Evolutionary conservation across 2,113 vertebrate genomes (phyloP).

Genomic region (human): GRCh38 chr4:63858001-63858500

Average conservation of each 20-base stretch:
- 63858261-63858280: background rate
- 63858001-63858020: too few species aligned
- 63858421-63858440: background rate
- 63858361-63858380: background rate
- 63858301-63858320: too few species aligned
- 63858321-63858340: too few species aligned
- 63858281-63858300: background rate
- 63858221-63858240: background rate
- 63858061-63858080: background rate
- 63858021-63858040: background rate
- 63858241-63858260: background rate
- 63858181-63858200: background rate
- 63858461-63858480: background rate
- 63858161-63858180: background rate
- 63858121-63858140: background rate
- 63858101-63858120: background rate
- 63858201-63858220: too few species aligned
- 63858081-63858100: background rate
- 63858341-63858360: too few species aligned
- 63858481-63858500: background rate
- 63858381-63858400: background rate
- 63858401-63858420: background rate
- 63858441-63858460: background rate
- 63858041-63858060: background rate
- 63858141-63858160: background rate